Percentiles rank a stretch among this genome's conserved stretches.
phyloP scores from a whole-genome alignment of 2,113 vertebrate genomes.

The Ailuropoda melanoleuca region DNA sequence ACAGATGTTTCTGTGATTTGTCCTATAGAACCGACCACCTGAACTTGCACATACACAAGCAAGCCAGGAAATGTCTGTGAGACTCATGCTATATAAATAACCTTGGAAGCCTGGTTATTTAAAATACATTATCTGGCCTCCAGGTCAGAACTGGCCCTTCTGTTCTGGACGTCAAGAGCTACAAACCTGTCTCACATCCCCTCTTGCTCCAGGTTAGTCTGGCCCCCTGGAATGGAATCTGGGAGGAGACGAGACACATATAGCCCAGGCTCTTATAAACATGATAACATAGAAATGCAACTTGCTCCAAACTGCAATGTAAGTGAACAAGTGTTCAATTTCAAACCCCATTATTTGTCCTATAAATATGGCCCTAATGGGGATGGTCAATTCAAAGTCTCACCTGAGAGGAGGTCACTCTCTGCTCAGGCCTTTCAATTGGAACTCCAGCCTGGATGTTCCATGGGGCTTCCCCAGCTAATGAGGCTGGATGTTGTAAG shows the following conservation, averaged over 20 bases:
- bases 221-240: neutral
- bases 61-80: neutral
- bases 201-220: neutral
- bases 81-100: neutral
- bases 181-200: neutral
- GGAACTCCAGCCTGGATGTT: neutral
- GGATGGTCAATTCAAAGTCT: neutral
- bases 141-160: neutral
- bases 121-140: neutral
- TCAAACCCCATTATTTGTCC: neutral
- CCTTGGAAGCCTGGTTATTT: neutral
- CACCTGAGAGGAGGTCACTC: neutral
- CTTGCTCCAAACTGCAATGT: neutral
- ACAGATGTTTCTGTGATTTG: neutral
- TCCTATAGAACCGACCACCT: neutral
- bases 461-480: neutral
- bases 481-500: neutral
- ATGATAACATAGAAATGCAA: neutral
- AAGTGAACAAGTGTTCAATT: neutral
- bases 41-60: neutral
- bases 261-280: neutral
- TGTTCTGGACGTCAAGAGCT: neutral
- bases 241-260: neutral
- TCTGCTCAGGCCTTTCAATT: neutral
- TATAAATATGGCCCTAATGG: neutral